These are phyloP conservation scores for Pedicia rivosa DNA, from an alignment of 2,888 invertebrate species.

Conservation along the genomic window DNA sequence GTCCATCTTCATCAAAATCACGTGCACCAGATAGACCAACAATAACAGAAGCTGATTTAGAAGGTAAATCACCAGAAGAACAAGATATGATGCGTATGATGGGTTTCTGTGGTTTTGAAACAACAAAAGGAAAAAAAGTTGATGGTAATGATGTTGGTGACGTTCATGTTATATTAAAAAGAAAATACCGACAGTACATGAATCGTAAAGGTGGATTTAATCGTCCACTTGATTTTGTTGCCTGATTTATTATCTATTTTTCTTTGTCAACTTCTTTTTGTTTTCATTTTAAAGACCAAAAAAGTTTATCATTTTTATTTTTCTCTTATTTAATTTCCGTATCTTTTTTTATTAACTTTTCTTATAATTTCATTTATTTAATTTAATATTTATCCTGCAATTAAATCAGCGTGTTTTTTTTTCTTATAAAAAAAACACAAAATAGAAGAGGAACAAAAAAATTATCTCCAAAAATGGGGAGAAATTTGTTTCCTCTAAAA, in stretches of 20 bases:
- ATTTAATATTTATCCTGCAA: neutral
- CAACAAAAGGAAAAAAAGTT: conserved; percentile 93
- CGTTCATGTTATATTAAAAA: conserved; percentile 87
- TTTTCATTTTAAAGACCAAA: too few relatives aligned
- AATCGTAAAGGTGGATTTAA: conserved; percentile 99
- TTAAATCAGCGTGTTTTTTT: too few relatives aligned
- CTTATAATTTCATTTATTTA: neutral
- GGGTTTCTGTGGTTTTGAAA: conserved; percentile 94
- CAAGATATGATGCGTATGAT: conserved; percentile 90
- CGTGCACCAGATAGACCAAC: conserved; percentile 39
- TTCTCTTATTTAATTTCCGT: too few relatives aligned
- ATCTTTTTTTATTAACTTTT: neutral
- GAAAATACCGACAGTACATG: conserved; percentile 98
- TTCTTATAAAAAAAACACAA: too few relatives aligned
- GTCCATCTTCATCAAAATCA: conserved; percentile 19
- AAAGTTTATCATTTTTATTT: too few relatives aligned
- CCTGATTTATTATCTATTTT: conserved; percentile 32
- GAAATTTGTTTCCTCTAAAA: too few relatives aligned
- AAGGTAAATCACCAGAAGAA: conserved; percentile 81
- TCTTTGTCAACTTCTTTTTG: neutral
- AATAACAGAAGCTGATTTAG: conserved; percentile 68
- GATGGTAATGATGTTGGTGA: conserved; percentile 87
- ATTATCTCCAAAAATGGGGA: too few relatives aligned
- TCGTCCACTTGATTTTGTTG: conserved; percentile 91
- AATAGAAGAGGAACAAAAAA: too few relatives aligned